Percentiles rank a stretch among this genome's conserved stretches.
Conservation (phyloP, 2,797 vertebrate species). For the Decapterus maruadsi region DNA sequence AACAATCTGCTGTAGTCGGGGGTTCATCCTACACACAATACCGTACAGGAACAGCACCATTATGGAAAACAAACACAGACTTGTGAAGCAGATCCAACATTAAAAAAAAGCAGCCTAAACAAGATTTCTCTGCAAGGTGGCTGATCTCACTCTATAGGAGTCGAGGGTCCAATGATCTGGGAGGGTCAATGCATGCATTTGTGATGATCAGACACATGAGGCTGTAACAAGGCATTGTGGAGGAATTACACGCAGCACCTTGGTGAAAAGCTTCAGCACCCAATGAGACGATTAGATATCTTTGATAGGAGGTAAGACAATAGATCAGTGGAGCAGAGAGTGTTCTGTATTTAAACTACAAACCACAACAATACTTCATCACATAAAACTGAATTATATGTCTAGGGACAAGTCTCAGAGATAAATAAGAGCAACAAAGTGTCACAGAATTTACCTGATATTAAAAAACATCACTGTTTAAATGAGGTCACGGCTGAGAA, state of each 20-base stretch:
- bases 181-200: slow-evolving; percentile 1
- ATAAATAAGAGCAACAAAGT: slow-evolving; percentile 27
- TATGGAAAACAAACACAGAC: slow-evolving; percentile 9
- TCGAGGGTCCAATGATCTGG: neutral
- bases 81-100: slow-evolving; percentile 15
- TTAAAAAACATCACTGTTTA: slow-evolving; percentile 40
- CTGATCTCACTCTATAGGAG: slow-evolving; percentile 1
- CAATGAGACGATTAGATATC: neutral
- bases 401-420: neutral
- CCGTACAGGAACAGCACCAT: neutral
- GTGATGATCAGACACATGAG: slow-evolving; percentile 19
- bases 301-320: neutral
- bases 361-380: neutral
- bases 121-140: slow-evolving; percentile 18
- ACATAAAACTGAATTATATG: neutral
- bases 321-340: neutral
- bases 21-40: slow-evolving; percentile 16
- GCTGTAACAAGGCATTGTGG: neutral
- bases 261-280: neutral
- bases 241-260: neutral
- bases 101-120: neutral
- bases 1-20: slow-evolving; percentile 26
- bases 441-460: slow-evolving; percentile 32
- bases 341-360: neutral
- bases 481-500: slow-evolving; percentile 27